Conservation (phyloP, 1,140 invertebrate genomes). For the Drosophila melanica region DNA sequence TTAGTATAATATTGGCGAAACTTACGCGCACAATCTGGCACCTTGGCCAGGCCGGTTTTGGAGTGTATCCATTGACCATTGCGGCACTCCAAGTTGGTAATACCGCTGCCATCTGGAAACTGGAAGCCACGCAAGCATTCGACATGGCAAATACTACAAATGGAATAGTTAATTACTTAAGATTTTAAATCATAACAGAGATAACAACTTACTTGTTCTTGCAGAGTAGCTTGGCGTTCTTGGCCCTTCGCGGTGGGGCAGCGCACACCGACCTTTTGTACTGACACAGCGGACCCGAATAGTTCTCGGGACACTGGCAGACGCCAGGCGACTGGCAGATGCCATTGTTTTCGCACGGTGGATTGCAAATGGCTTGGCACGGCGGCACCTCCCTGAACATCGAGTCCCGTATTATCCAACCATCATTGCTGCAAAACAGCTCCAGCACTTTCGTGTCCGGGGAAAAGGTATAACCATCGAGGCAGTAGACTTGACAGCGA, state of each 20-base stretch:
- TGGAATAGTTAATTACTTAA: too few species aligned
- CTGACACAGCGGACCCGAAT: slow-evolving; percentile 90
- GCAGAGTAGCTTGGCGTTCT: slow-evolving; percentile 88
- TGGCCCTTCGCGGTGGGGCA: slow-evolving; percentile 87
- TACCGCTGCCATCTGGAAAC: slow-evolving; percentile 87
- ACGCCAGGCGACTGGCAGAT: slow-evolving; percentile 89
- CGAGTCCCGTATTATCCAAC: slow-evolving; percentile 86
- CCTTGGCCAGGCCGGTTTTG: slow-evolving; percentile 84
- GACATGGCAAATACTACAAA: slow-evolving; percentile 85
- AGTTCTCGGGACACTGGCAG: slow-evolving; percentile 90
- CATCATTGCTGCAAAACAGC: slow-evolving; percentile 85
- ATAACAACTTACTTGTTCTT: slow-evolving; percentile 86
- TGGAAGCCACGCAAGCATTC: slow-evolving; percentile 86
- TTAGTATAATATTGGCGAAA: slow-evolving; percentile 25
- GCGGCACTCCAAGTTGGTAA: slow-evolving; percentile 86
- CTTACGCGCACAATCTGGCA: slow-evolving; percentile 88
- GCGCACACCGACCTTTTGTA: slow-evolving; percentile 89
- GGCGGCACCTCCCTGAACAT: slow-evolving; percentile 85
- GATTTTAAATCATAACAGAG: too few species aligned
- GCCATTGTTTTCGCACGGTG: slow-evolving; percentile 91
- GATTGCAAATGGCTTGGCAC: slow-evolving; percentile 89
- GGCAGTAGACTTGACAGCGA: slow-evolving; percentile 86
- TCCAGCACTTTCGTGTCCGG: slow-evolving; percentile 85
- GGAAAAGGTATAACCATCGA: slow-evolving; percentile 86
- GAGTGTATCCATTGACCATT: slow-evolving; percentile 87